These are phyloP conservation scores for Pygmarrhopalites habei DNA, from an alignment of 1,140 invertebrate species.

Conservation along the genomic window DNA sequence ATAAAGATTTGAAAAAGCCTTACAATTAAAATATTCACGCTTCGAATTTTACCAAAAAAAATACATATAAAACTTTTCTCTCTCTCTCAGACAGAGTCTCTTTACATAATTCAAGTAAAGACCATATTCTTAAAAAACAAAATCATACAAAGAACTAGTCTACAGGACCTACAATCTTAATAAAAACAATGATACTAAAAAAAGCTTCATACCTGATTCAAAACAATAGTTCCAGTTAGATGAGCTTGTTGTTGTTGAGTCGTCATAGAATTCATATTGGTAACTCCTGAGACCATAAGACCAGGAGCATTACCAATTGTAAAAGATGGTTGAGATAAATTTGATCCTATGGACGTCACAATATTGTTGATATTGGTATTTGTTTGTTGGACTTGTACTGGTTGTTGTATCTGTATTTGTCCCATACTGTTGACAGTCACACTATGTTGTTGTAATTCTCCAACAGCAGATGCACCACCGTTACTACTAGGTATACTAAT, in stretches of 20 bases:
- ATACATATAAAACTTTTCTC: too few relatives aligned
- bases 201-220: conserved; percentile 39
- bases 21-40: too few relatives aligned
- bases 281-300: conserved; percentile 16
- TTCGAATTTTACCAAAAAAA: too few relatives aligned
- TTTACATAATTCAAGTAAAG: too few relatives aligned
- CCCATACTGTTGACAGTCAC: not conserved
- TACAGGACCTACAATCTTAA: too few relatives aligned
- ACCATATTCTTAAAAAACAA: too few relatives aligned
- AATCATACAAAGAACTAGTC: too few relatives aligned
- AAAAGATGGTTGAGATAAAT: conserved; percentile 25
- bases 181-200: too few relatives aligned
- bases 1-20: too few relatives aligned
- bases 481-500: conserved; percentile 2
- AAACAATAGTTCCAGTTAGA: conserved; percentile 33
- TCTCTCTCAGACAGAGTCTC: too few relatives aligned
- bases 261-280: conserved; percentile 13
- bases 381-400: conserved; percentile 8
- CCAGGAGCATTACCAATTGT: conserved; percentile 26
- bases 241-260: conserved; percentile 32
- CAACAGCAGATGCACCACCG: too few relatives aligned
- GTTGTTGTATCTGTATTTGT: conserved; percentile 32
- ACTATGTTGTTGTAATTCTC: too few relatives aligned
- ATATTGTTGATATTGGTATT: conserved; percentile 3
- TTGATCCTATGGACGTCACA: conserved; percentile 19